These are phyloP conservation scores for Lipophrys pholis DNA, from an alignment of 2,113 vertebrate species.

Conservation along the genomic window DNA sequence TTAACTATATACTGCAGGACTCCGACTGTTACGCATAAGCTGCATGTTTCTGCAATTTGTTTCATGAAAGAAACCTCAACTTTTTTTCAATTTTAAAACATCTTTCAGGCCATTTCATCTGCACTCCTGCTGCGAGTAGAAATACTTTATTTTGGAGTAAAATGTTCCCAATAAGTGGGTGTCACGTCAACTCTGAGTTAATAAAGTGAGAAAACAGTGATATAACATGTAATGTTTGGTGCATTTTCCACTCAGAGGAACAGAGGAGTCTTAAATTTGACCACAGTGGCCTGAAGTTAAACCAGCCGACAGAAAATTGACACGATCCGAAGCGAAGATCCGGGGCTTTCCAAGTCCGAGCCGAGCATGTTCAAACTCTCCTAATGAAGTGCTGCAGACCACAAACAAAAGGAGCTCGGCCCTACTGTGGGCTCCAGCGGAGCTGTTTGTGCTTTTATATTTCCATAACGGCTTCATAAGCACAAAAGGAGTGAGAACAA, in stretches of 20 bases:
- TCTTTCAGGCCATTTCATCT: too few species aligned
- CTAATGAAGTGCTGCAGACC: constrained; percentile 61
- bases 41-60: too few species aligned
- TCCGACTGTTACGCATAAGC: too few species aligned
- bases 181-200: too few species aligned
- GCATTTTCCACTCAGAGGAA: constrained; percentile 25
- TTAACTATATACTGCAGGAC: too few species aligned
- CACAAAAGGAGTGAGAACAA: background rate
- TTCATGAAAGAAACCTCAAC: too few species aligned
- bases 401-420: constrained; percentile 65
- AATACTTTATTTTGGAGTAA: too few species aligned
- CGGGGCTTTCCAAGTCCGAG: constrained; percentile 43
- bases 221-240: constrained; percentile 16
- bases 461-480: constrained; percentile 12
- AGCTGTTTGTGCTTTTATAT: constrained; percentile 20
- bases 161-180: too few species aligned
- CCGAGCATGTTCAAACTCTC: constrained; percentile 25
- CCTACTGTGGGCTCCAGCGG: constrained; percentile 25
- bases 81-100: too few species aligned
- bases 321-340: constrained; percentile 32
- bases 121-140: too few species aligned
- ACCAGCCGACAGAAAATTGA: constrained; percentile 52
- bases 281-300: constrained; percentile 29
- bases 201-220: constrained; percentile 29
- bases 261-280: constrained; percentile 35